phyloP scores from a whole-genome alignment of 1,140 invertebrate genomes.

The Diachasma alloeum region DNA sequence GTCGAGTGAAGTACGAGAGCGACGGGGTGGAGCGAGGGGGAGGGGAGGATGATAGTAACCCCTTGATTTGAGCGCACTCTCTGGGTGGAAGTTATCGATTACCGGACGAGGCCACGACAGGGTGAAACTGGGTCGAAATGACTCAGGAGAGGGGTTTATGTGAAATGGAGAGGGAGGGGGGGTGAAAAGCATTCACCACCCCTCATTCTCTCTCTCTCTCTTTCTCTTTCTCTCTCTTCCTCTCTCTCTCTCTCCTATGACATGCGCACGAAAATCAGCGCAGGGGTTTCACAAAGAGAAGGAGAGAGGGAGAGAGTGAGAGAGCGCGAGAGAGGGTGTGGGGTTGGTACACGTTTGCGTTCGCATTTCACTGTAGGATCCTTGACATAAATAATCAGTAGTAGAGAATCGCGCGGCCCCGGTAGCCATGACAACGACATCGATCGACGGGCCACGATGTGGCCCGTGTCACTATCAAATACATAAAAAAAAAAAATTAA shows the following conservation, averaged over 20 bases:
- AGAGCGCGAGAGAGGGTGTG: not conserved
- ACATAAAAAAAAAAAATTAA: not conserved
- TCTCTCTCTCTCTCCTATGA: not conserved
- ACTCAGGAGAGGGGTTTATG: slow-evolving; percentile 32
- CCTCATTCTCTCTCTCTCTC: not conserved
- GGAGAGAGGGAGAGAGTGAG: not conserved
- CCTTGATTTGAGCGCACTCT: slow-evolving; percentile 16
- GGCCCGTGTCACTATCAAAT: slow-evolving; percentile 13
- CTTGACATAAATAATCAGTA: slow-evolving; percentile 65
- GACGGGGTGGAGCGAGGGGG: not conserved
- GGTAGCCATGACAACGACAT: slow-evolving; percentile 59
- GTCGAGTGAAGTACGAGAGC: slow-evolving; percentile 16
- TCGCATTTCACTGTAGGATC: slow-evolving; percentile 57
- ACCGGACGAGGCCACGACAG: slow-evolving; percentile 50
- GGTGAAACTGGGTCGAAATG: slow-evolving; percentile 63
- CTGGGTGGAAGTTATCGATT: slow-evolving; percentile 55
- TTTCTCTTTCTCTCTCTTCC: not conserved
- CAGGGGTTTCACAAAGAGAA: not conserved
- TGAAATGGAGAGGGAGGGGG: not conserved
- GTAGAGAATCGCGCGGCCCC: slow-evolving; percentile 53
- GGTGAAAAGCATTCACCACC: not conserved
- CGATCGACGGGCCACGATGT: slow-evolving; percentile 50
- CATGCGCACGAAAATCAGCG: slow-evolving; percentile 15
- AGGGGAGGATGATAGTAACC: slow-evolving; percentile 11
- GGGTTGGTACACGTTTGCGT: slow-evolving; percentile 39